These are phyloP conservation scores for Epinotia demarniana DNA, from an alignment of 2,888 invertebrate species.

Conservation along the genomic window DNA sequence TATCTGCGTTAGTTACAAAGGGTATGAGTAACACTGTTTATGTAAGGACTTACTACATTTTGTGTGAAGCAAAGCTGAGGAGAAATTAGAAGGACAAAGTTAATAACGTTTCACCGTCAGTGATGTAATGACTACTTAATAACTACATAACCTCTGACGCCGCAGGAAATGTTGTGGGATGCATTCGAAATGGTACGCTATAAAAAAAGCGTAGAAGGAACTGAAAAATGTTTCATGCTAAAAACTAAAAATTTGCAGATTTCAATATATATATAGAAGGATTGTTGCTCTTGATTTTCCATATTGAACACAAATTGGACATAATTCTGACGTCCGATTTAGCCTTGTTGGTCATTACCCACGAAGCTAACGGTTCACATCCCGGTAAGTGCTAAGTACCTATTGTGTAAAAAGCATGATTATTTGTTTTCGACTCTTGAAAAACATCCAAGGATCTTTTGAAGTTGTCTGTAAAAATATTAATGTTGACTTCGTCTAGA, in stretches of 20 bases:
- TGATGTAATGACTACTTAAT: neutral
- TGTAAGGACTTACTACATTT: neutral
- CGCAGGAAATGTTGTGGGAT: neutral
- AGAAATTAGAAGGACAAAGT: conserved; percentile 2
- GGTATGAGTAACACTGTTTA: neutral
- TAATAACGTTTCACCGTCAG: neutral
- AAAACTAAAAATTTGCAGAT: neutral
- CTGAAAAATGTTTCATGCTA: neutral
- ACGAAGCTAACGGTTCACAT: too few relatives aligned
- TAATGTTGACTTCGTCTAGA: too few relatives aligned
- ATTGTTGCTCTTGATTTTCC: neutral
- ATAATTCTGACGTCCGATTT: too few relatives aligned
- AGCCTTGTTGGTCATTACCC: too few relatives aligned
- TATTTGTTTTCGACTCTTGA: too few relatives aligned
- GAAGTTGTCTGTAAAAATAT: too few relatives aligned
- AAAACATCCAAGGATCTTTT: too few relatives aligned
- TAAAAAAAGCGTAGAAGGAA: neutral
- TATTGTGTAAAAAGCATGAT: too few relatives aligned
- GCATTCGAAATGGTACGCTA: neutral
- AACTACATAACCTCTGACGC: neutral
- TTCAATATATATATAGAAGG: neutral
- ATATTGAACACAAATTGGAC: too few relatives aligned
- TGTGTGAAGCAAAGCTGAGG: neutral
- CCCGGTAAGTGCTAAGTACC: too few relatives aligned
- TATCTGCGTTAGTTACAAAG: neutral